phyloP scores from a whole-genome alignment of 2,797 vertebrate genomes.

The Trachurus trachurus region DNA sequence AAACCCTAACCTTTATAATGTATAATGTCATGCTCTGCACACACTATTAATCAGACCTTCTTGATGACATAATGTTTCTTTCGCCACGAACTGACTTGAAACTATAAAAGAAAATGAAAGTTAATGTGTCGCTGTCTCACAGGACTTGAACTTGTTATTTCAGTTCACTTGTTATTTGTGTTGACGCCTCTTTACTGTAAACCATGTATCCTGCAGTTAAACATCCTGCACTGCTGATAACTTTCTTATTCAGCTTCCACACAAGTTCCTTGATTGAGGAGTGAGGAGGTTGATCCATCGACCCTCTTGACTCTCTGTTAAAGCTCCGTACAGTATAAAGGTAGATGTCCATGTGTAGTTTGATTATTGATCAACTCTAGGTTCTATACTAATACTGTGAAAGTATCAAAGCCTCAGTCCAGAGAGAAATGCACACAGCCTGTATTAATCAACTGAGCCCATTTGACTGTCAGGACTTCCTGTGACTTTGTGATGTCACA shows the following conservation, averaged over 20 bases:
- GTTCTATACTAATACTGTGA: no score
- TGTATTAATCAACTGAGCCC: no score
- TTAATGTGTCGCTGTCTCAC: not conserved
- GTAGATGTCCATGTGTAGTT: no score
- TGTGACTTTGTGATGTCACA: no score
- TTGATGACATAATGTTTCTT: not conserved
- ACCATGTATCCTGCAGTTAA: not conserved
- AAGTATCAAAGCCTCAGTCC: no score
- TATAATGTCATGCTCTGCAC: not conserved
- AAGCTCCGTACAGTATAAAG: no score
- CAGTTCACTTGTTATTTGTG: not conserved
- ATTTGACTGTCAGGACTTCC: no score
- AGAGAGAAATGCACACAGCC: no score
- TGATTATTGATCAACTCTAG: no score
- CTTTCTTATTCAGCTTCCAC: not conserved
- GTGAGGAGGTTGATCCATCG: not conserved
- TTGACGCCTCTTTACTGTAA: constrained; percentile 8
- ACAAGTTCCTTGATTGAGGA: not conserved
- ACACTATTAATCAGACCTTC: not conserved
- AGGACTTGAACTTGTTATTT: not conserved
- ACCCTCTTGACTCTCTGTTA: not conserved
- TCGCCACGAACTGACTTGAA: not conserved
- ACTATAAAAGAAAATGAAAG: no score
- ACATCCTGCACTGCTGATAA: not conserved
- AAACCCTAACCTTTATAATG: no score